Evolutionary conservation across 2,888 invertebrate genomes (phyloP).

Genomic region (Clanis bilineata): DNA sequence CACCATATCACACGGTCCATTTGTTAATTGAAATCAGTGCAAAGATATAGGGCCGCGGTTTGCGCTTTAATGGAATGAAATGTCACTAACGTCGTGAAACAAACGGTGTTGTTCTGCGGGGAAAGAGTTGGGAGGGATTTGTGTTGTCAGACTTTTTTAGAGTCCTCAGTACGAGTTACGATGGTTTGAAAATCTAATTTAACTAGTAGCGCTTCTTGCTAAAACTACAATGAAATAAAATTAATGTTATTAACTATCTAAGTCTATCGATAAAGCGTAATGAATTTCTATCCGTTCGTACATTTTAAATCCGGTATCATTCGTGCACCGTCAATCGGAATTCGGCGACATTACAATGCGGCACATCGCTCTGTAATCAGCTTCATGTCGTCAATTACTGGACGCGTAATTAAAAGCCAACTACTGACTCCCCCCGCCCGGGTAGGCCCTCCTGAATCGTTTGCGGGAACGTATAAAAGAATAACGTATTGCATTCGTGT

Average conservation of each 20-base stretch:
- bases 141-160: background rate
- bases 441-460: background rate
- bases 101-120: background rate
- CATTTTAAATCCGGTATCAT: background rate
- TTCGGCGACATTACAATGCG: background rate
- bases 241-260: too few relatives aligned
- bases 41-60: slow-evolving; percentile 26
- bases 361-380: slow-evolving; percentile 28
- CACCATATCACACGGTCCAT: slow-evolving; percentile 34
- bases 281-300: background rate
- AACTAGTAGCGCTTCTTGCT: too few relatives aligned
- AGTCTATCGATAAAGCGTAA: too few relatives aligned
- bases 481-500: background rate
- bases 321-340: background rate
- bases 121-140: background rate
- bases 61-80: slow-evolving; percentile 15
- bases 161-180: background rate
- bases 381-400: slow-evolving; percentile 33
- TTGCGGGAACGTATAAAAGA: background rate
- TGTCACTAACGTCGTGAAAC: background rate
- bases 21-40: slow-evolving; percentile 49
- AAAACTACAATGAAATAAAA: too few relatives aligned
- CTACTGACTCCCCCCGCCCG: background rate
- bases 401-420: slow-evolving; percentile 36
- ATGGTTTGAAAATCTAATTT: too few relatives aligned